Base-by-base conservation (phyloP, 2,888 invertebrate species). In the Drosophila mettleri region DNA sequence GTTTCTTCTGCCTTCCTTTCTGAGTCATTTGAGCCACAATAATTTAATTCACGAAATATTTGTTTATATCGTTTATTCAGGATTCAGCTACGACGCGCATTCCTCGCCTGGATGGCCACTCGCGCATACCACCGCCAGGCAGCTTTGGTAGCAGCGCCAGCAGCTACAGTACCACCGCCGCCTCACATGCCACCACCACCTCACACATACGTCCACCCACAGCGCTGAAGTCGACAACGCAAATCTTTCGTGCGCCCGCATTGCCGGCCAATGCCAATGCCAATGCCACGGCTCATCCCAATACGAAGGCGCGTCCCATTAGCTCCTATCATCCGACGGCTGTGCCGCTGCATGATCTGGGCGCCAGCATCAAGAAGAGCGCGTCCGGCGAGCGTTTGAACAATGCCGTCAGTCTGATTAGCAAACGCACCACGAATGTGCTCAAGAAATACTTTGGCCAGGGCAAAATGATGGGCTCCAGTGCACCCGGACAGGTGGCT, bases 81-180 rank as follows among this genome's bases (percentile, higher is more conserved):
- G 92, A 92, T 81, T 79, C 91, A 51, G 72, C 89, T 36, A 83
- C 89, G 39, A 88, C 92, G 1, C 90, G 91, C 59, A 91, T 92
- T 70, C 92, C 92, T 49, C 89, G 91, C 41, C 75, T 91, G 55
- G 92, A 90, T 73, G 90, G 90, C 66, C 79, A 80, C 41, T 89
- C 91, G 22, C 90, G 92, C 41, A 91, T 92, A 34, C 91, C 92
- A 24, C 62, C 91, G 38, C 90, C 92, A 27, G 91, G 91, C 61
- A 79, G 82, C 14, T 76, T 77, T 36, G 66, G 63, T 54, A 89
- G 61, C 84, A 82, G 31, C 66, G 70, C 8, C 41, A 48, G 9
- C 67, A 45, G n/a, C 38, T 31, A 6, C 20, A 43, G 20, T 8
- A 1, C 10, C 33, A 29, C 16, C 54, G n/a, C 22, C 46, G 70